Percentiles rank a stretch among this genome's conserved stretches.
phyloP scores from a whole-genome alignment of 2,888 invertebrate species.

The Neoaliturus tenellus region DNA sequence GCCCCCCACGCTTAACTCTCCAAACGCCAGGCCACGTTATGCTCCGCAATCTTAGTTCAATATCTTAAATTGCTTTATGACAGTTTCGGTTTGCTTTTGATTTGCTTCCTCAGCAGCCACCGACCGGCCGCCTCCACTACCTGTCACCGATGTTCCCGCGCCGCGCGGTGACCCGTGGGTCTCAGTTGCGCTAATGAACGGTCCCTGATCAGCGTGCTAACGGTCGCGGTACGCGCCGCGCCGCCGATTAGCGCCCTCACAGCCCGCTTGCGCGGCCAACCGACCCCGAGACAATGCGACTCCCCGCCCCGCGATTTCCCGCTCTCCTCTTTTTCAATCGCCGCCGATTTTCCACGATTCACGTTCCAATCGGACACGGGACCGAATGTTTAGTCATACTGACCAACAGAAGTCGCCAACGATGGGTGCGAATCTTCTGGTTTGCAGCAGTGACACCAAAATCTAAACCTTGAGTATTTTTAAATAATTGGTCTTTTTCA shows the following conservation, averaged over 20 bases:
- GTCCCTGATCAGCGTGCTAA: background rate
- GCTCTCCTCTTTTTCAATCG: slow-evolving; percentile 46
- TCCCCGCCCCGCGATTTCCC: slow-evolving; percentile 52
- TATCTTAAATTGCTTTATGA: no score
- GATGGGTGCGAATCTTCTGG: no score
- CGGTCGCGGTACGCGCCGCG: background rate
- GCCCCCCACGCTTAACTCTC: no score
- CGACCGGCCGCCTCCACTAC: no score
- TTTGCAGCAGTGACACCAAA: no score
- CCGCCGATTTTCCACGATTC: slow-evolving; percentile 57
- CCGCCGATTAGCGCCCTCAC: background rate
- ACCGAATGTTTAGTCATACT: slow-evolving; percentile 54
- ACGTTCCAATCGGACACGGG: slow-evolving; percentile 50
- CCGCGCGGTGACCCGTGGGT: background rate
- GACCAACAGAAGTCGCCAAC: no score
- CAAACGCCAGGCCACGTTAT: no score
- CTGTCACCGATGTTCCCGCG: background rate
- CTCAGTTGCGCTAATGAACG: background rate
- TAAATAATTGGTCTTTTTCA: no score
- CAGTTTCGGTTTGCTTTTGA: no score
- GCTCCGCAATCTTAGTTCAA: no score
- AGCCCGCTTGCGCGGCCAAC: slow-evolving; percentile 38
- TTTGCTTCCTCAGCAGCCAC: no score
- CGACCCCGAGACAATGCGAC: slow-evolving; percentile 54
- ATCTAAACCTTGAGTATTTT: no score